Conservation (phyloP, 2,888 invertebrate species). For the Melipona beecheii region DNA sequence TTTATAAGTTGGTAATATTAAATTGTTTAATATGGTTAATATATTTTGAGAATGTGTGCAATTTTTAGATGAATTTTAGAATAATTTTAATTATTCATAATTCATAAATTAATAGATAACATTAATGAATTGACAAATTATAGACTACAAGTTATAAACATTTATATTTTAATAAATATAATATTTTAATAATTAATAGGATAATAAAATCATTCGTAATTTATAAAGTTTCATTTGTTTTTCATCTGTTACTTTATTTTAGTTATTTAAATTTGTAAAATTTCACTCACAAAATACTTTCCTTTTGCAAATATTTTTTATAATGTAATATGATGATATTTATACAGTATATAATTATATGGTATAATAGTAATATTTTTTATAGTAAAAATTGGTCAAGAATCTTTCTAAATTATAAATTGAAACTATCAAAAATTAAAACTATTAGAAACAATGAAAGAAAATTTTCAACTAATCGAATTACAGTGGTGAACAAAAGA, state of each 20-base stretch:
- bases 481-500: too few species aligned
- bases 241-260: background rate
- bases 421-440: too few species aligned
- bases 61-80: background rate
- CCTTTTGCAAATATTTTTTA: too few species aligned
- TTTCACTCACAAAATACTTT: background rate
- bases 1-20: too few species aligned
- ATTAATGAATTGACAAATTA: background rate
- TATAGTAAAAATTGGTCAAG: too few species aligned
- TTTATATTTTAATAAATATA: background rate
- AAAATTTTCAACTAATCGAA: too few species aligned
- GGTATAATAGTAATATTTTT: too few species aligned
- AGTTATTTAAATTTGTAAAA: background rate
- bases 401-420: too few species aligned
- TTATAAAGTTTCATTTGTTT: background rate
- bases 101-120: background rate
- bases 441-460: too few species aligned
- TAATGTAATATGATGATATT: too few species aligned
- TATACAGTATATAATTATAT: too few species aligned
- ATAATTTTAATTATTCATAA: background rate
- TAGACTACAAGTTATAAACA: background rate
- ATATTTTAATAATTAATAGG: background rate
- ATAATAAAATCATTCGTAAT: background rate
- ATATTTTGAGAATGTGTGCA: background rate
- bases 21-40: background rate